Evolutionary conservation across 2,888 invertebrate genomes (phyloP).

Genomic region (Cremastobaeus sp.): DNA sequence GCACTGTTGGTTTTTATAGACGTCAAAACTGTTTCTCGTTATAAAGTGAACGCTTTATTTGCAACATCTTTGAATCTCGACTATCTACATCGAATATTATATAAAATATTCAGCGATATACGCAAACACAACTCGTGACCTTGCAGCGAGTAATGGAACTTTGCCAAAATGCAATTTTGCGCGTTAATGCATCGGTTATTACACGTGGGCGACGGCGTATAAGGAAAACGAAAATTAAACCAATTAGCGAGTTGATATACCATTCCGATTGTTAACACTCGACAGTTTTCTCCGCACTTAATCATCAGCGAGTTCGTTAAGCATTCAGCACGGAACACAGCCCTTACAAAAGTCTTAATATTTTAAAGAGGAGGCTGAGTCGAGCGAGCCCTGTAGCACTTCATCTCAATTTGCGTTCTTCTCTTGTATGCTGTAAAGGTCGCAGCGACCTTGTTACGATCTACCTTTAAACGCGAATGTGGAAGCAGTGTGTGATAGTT

Average conservation of each 20-base stretch:
- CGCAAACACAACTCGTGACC: conserved; percentile 17
- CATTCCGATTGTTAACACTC: too few species aligned
- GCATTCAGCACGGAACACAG: too few species aligned
- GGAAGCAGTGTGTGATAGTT: conserved; percentile 40
- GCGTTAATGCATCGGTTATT: conserved; percentile 8
- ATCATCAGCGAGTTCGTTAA: too few species aligned
- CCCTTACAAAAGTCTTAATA: conserved; percentile 8
- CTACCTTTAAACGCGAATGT: conserved; percentile 52
- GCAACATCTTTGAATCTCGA: too few species aligned
- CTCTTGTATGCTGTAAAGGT: conserved; percentile 39
- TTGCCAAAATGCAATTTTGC: conserved; percentile 27
- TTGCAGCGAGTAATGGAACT: conserved; percentile 12
- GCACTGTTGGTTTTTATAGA: too few species aligned
- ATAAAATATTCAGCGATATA: too few species aligned
- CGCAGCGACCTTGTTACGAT: conserved; percentile 50
- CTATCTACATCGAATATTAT: too few species aligned
- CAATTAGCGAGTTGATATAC: not conserved
- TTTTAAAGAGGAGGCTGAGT: conserved; percentile 17
- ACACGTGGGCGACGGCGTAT: not conserved
- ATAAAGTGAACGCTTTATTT: too few species aligned
- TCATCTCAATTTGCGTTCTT: conserved; percentile 50
- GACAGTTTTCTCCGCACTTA: too few species aligned
- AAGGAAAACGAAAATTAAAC: not conserved
- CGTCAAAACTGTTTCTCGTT: too few species aligned
- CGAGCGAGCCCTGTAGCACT: conserved; percentile 9